Evolutionary conservation across 2,797 vertebrate species (phyloP).

Genomic region (Capromys pilorides): DNA sequence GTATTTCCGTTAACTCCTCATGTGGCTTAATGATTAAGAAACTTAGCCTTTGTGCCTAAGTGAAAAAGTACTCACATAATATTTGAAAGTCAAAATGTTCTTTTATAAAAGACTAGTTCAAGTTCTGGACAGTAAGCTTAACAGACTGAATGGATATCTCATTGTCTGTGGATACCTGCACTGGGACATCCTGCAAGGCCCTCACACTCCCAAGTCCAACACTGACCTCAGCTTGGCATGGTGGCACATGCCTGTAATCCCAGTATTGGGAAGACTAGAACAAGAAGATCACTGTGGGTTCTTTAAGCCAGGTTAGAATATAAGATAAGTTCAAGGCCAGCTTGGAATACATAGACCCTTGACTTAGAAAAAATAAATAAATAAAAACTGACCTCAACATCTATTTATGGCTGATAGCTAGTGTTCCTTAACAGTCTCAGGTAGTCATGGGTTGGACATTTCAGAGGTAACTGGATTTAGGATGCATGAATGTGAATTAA

Average conservation of each 20-base stretch:
- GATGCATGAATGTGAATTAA: not conserved
- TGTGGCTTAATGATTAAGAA: conserved; percentile 13
- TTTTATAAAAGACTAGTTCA: not conserved
- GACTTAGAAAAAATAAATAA: not conserved
- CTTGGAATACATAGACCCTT: not conserved
- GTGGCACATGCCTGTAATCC: not conserved
- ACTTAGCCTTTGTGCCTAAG: not conserved
- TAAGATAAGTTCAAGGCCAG: not conserved
- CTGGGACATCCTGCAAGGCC: not conserved
- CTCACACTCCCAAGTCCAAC: not conserved
- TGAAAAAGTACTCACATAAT: not conserved
- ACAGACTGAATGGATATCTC: not conserved
- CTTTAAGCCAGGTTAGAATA: not conserved
- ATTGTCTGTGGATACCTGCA: not conserved
- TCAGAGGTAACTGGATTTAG: not conserved
- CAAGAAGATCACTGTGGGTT: not conserved
- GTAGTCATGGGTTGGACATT: not conserved
- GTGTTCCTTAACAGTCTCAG: not conserved
- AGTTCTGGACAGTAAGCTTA: not conserved
- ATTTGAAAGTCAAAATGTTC: not conserved
- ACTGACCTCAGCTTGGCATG: not conserved
- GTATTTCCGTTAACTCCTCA: not conserved
- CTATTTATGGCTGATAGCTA: not conserved
- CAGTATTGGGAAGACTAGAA: not conserved
- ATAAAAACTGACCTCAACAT: not conserved